These are phyloP conservation scores for Scotopteryx bipunctaria DNA, from an alignment of 2,888 invertebrate genomes.

Conservation along the genomic window DNA sequence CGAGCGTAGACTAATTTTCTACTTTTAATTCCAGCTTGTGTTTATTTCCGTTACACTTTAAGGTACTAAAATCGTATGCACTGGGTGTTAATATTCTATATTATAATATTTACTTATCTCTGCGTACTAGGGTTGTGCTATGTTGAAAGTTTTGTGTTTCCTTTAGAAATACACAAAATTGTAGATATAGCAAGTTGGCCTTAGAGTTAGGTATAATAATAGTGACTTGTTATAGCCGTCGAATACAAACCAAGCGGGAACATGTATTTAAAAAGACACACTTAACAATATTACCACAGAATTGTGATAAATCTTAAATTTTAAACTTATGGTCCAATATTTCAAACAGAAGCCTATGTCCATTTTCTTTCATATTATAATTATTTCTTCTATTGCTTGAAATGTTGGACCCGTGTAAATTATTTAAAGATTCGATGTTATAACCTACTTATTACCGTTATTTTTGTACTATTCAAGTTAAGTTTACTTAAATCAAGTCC, in stretches of 20 bases:
- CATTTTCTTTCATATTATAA: not conserved
- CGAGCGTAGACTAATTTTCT: slow-evolving; percentile 62
- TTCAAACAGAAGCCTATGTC: slow-evolving; percentile 37
- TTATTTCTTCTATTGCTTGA: slow-evolving; percentile 22
- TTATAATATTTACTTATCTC: slow-evolving; percentile 42
- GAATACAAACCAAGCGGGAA: slow-evolving; percentile 61
- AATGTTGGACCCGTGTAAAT: slow-evolving; percentile 43
- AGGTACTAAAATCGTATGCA: slow-evolving; percentile 74
- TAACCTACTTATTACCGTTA: slow-evolving; percentile 56
- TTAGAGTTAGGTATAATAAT: slow-evolving; percentile 74
- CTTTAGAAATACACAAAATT: slow-evolving; percentile 66
- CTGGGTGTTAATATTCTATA: slow-evolving; percentile 73
- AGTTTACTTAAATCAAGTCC: slow-evolving; percentile 77
- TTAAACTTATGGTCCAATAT: slow-evolving; percentile 46
- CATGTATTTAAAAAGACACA: slow-evolving; percentile 75
- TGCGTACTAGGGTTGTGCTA: slow-evolving; percentile 65
- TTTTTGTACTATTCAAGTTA: slow-evolving; percentile 79
- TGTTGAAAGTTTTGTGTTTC: slow-evolving; percentile 74
- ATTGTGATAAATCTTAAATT: slow-evolving; percentile 62
- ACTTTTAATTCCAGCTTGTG: slow-evolving; percentile 66
- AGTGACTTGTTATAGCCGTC: slow-evolving; percentile 61
- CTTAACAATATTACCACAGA: slow-evolving; percentile 56
- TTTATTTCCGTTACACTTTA: slow-evolving; percentile 63
- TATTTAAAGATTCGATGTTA: slow-evolving; percentile 57
- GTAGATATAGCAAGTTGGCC: slow-evolving; percentile 78